These are phyloP conservation scores for Melanotus villosus DNA, from an alignment of 2,888 invertebrate genomes.

Conservation along the genomic window DNA sequence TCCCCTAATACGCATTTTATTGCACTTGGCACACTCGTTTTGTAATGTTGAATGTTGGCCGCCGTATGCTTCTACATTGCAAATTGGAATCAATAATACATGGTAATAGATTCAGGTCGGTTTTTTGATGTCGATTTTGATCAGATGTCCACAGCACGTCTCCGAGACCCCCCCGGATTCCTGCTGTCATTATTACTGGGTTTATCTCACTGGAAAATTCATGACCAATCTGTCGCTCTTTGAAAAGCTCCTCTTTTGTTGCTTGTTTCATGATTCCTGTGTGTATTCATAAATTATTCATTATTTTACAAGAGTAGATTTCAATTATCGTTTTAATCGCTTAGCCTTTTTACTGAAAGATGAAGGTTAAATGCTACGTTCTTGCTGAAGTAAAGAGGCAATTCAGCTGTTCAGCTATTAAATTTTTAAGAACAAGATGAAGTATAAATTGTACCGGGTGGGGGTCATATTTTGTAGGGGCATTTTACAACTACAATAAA, in stretches of 20 bases:
- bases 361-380: too few relatives aligned
- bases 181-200: slow-evolving; percentile 52
- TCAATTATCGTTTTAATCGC: too few relatives aligned
- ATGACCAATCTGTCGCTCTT: slow-evolving; percentile 56
- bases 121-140: slow-evolving; percentile 62
- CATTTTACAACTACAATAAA: too few relatives aligned
- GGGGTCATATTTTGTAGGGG: too few relatives aligned
- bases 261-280: neutral
- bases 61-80: slow-evolving; percentile 30
- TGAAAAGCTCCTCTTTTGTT: neutral
- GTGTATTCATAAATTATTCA: neutral
- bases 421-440: too few relatives aligned
- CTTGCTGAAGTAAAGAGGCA: too few relatives aligned
- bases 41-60: neutral
- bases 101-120: slow-evolving; percentile 60
- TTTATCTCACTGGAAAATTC: slow-evolving; percentile 57
- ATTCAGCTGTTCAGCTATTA: too few relatives aligned
- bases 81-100: slow-evolving; percentile 53
- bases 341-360: too few relatives aligned
- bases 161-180: slow-evolving; percentile 48
- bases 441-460: too few relatives aligned
- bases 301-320: neutral
- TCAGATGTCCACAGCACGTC: slow-evolving; percentile 62
- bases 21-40: neutral
- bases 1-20: neutral